Conservation (phyloP, 2,797 vertebrate genomes). For the Hippocampus kuda region DNA sequence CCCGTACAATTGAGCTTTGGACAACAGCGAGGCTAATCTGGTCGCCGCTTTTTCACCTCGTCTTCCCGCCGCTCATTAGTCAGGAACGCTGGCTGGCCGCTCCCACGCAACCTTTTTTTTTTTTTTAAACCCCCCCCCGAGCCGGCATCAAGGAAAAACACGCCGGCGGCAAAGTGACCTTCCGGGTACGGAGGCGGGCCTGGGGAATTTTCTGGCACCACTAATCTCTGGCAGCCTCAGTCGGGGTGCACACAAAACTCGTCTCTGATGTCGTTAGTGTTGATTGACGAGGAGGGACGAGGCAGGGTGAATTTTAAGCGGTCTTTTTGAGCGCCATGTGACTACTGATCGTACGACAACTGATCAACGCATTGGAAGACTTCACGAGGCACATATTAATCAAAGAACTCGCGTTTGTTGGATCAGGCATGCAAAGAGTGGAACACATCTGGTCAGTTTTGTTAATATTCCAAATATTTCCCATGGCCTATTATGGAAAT, state of each 20-base stretch:
- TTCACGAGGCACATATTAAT: slow-evolving; percentile 18
- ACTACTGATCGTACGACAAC: background rate
- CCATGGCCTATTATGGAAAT: no score
- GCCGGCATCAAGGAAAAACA: slow-evolving; percentile 39
- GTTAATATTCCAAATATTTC: no score
- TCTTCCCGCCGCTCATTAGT: slow-evolving; percentile 57
- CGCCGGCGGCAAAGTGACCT: slow-evolving; percentile 69
- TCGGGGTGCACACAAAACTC: slow-evolving; percentile 52
- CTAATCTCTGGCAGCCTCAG: slow-evolving; percentile 57
- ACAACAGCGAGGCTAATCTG: slow-evolving; percentile 37
- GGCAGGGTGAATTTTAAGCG: slow-evolving; percentile 50
- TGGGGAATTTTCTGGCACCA: slow-evolving; percentile 59
- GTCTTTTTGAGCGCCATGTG: background rate
- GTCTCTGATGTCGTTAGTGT: slow-evolving; percentile 53
- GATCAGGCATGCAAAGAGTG: background rate
- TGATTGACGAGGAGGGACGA: slow-evolving; percentile 48
- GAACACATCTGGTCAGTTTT: slow-evolving; percentile 19
- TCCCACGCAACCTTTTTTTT: slow-evolving; percentile 36
- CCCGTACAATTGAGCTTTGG: slow-evolving; percentile 25
- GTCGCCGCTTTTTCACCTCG: slow-evolving; percentile 3
- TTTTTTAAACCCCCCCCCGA: background rate
- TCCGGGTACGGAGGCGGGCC: slow-evolving; percentile 56
- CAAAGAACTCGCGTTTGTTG: background rate
- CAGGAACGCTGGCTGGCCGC: slow-evolving; percentile 27
- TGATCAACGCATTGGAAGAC: slow-evolving; percentile 15